Evolutionary conservation across 2,888 invertebrate species (phyloP).

Genomic region (Caenorhabditis sp.): DNA sequence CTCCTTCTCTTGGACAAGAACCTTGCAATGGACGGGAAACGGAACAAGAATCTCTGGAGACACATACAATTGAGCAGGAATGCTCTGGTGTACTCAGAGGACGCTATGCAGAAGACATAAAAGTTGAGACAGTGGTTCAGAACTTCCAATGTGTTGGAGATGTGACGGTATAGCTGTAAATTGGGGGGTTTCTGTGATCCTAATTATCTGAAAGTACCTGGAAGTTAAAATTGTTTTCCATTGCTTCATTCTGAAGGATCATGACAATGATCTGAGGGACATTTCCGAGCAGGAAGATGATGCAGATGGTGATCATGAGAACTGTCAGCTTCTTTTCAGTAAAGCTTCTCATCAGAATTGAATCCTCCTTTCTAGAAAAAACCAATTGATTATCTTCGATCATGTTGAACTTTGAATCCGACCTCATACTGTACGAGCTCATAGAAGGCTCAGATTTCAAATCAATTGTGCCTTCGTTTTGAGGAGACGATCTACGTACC

Average conservation of each 20-base stretch:
- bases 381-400: no score
- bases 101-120: conserved; percentile 79
- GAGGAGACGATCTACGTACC: conserved; percentile 54
- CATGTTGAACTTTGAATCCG: neutral
- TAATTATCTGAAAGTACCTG: no score
- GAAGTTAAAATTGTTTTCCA: conserved; percentile 70
- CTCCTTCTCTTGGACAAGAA: conserved; percentile 51
- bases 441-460: conserved; percentile 17
- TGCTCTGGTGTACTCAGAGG: conserved; percentile 71
- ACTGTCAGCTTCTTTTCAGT: conserved; percentile 77
- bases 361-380: conserved; percentile 63
- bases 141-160: conserved; percentile 77
- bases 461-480: conserved; percentile 8
- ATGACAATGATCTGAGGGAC: conserved; percentile 77
- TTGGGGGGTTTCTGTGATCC: neutral
- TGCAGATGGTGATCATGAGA: conserved; percentile 76
- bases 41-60: conserved; percentile 45
- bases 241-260: conserved; percentile 74
- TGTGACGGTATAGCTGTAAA: conserved; percentile 75
- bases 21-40: conserved; percentile 48
- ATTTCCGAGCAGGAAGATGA: conserved; percentile 77
- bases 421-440: conserved; percentile 13
- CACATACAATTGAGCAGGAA: conserved; percentile 72
- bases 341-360: conserved; percentile 68
- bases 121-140: conserved; percentile 79